A percentile compares a stretch with the other conserved stretches of the same genome.
Evolutionary conservation across 2,797 vertebrate species (phyloP).

Genomic region (Fundulus diaphanus): DNA sequence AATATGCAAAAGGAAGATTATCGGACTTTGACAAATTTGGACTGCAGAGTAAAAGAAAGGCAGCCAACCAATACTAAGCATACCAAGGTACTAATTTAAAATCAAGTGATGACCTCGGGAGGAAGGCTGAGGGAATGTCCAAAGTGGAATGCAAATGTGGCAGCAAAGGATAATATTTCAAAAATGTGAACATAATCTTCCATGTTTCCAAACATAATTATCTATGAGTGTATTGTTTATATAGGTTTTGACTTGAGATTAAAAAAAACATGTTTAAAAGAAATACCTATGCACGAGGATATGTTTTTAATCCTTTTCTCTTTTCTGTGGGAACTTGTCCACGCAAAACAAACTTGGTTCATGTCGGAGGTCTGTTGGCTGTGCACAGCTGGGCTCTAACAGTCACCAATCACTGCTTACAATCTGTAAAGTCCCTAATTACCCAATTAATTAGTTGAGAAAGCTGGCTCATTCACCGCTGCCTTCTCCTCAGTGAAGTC

Average conservation of each 20-base stretch:
- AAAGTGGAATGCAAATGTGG: not conserved
- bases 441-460: slow-evolving; percentile 62
- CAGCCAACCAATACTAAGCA: not conserved
- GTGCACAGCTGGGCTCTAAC: slow-evolving; percentile 47
- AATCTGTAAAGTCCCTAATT: slow-evolving; percentile 67
- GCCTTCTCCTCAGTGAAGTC: slow-evolving; percentile 51
- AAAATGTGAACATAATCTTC: not conserved
- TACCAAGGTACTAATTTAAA: not conserved
- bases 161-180: not conserved
- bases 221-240: too few relatives aligned
- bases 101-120: not conserved
- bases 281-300: not conserved
- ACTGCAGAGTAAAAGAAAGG: not conserved
- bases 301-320: not conserved
- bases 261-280: not conserved
- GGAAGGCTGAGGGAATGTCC: not conserved
- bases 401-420: slow-evolving; percentile 60
- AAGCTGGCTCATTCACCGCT: slow-evolving; percentile 52
- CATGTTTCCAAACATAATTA: not conserved
- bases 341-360: slow-evolving; percentile 1
- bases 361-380: slow-evolving; percentile 25
- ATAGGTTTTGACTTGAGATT: not conserved
- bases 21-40: not conserved
- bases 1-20: not conserved
- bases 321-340: not conserved